Evolutionary conservation across 2,797 vertebrate genomes (phyloP).

Genomic region (Pseudopleuronectes americanus): DNA sequence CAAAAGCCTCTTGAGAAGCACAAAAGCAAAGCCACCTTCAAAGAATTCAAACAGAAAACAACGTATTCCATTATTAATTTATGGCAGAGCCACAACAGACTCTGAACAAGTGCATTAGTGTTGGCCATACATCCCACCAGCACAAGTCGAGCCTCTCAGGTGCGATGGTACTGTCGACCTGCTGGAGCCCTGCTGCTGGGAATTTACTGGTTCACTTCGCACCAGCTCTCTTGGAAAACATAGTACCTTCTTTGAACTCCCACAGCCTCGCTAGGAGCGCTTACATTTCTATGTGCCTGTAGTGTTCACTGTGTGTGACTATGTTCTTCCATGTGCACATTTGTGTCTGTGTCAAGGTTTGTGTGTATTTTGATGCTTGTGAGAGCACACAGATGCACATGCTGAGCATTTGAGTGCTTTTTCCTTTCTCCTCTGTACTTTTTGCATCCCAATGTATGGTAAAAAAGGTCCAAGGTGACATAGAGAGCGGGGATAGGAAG

Average conservation of each 20-base stretch:
- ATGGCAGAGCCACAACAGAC: conserved; percentile 29
- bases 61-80: conserved; percentile 64
- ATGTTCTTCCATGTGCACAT: conserved; percentile 30
- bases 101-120: conserved; percentile 35
- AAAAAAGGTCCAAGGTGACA: conserved; percentile 42
- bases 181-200: conserved; percentile 43
- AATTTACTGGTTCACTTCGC: conserved; percentile 55
- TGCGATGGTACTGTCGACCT: conserved; percentile 47
- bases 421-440: conserved; percentile 44
- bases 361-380: conserved; percentile 38
- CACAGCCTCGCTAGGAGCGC: conserved; percentile 46
- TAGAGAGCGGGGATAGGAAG: conserved; percentile 43
- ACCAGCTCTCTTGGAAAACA: conserved; percentile 43
- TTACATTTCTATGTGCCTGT: conserved; percentile 35
- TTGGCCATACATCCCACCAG: conserved; percentile 23
- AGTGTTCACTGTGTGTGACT: conserved; percentile 21
- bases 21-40: conserved; percentile 44
- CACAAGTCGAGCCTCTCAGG: conserved; percentile 45
- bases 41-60: conserved; percentile 53
- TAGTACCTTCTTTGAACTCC: conserved; percentile 59
- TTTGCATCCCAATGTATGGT: conserved; percentile 58
- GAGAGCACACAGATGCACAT: conserved; percentile 23
- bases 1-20: conserved; percentile 17
- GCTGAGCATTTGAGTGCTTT: conserved; percentile 46
- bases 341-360: conserved; percentile 13